Conservation (phyloP, 2,888 invertebrate species). For the Heteropelma amictum region DNA sequence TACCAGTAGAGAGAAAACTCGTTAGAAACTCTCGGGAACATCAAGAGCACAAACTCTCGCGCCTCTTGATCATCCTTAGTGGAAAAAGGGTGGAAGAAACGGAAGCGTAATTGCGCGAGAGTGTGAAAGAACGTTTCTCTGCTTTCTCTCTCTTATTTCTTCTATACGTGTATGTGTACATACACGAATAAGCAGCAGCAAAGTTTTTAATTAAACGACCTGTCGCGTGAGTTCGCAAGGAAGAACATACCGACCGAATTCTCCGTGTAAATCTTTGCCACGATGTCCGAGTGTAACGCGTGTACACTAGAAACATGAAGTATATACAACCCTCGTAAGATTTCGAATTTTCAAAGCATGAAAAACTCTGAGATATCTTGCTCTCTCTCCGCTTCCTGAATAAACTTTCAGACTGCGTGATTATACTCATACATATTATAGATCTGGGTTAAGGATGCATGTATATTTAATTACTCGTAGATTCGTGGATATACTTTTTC, state of each 20-base stretch:
- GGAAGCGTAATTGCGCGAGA: conserved; percentile 48
- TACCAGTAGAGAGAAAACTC: conserved; percentile 51
- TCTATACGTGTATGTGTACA: conserved; percentile 12
- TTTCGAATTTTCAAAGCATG: conserved; percentile 4
- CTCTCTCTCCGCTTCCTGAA: not conserved
- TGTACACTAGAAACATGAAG: not conserved
- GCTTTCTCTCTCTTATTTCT: not conserved
- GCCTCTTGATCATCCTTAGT: conserved; percentile 64
- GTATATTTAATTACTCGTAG: too few relatives aligned
- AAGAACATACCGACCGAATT: conserved; percentile 6
- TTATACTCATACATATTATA: not conserved
- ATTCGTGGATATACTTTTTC: too few relatives aligned
- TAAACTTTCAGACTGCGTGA: not conserved
- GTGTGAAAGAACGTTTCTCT: conserved; percentile 14
- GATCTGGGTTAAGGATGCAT: too few relatives aligned
- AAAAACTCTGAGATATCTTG: not conserved
- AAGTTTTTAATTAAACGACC: conserved; percentile 58
- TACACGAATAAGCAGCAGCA: too few relatives aligned
- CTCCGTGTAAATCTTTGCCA: conserved; percentile 36
- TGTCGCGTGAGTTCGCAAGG: conserved; percentile 27
- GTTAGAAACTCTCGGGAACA: conserved; percentile 57
- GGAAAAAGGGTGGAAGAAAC: conserved; percentile 2
- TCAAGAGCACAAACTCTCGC: conserved; percentile 30
- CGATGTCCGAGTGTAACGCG: not conserved
- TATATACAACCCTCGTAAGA: not conserved